These are phyloP conservation scores for Trypoxylus dichotomus DNA, from an alignment of 1,140 invertebrate species.

Conservation along the genomic window DNA sequence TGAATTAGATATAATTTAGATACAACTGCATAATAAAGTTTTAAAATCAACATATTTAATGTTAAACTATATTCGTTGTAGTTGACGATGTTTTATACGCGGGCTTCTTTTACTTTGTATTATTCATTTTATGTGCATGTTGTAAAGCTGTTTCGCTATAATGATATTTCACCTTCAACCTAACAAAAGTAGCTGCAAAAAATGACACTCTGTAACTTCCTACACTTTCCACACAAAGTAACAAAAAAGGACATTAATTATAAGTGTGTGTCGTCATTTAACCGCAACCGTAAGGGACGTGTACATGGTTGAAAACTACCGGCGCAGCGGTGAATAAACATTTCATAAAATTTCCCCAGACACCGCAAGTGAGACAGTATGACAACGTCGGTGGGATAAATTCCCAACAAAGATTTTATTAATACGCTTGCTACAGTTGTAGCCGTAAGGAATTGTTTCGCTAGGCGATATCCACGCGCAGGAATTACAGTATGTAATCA, in stretches of 20 bases:
- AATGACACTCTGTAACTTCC: background rate
- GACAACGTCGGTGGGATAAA: background rate
- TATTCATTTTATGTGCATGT: background rate
- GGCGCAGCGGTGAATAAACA: background rate
- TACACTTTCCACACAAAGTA: background rate
- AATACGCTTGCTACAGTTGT: background rate
- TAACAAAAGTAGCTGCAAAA: background rate
- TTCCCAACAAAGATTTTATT: background rate
- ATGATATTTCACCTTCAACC: background rate
- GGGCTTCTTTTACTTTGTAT: background rate
- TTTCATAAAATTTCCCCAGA: constrained; percentile 12
- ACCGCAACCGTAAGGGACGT: background rate
- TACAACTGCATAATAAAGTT: no score
- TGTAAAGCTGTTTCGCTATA: background rate
- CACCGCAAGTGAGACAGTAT: background rate
- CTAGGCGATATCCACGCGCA: background rate
- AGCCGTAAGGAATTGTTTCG: background rate
- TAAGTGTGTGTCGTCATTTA: constrained; percentile 12
- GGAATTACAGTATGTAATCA: background rate
- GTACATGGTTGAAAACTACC: constrained; percentile 3
- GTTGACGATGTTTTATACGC: background rate
- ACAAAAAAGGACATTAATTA: constrained; percentile 18
- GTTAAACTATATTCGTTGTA: background rate
- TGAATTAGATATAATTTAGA: no score
- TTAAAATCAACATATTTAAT: no score